These are phyloP conservation scores for Axea sp. DNA, from an alignment of 2,888 invertebrate species.

Conservation along the genomic window DNA sequence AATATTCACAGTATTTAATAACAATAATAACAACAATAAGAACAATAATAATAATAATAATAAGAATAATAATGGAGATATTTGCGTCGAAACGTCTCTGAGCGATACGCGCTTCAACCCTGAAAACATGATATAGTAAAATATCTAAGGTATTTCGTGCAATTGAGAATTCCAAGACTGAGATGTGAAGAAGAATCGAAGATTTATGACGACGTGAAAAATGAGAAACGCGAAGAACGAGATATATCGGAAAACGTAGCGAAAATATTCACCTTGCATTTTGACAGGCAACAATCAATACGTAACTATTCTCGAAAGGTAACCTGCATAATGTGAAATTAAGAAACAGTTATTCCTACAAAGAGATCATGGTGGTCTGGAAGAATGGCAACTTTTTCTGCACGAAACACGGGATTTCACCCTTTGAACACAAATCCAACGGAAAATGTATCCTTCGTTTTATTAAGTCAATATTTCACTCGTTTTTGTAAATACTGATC, in stretches of 20 bases:
- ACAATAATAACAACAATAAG: too few species aligned
- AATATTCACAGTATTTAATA: too few species aligned
- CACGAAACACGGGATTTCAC: too few species aligned
- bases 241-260: conserved; percentile 31
- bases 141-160: conserved; percentile 50
- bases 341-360: too few species aligned
- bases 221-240: conserved; percentile 20
- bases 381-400: too few species aligned
- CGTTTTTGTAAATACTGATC: too few species aligned
- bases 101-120: conserved; percentile 32
- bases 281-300: conserved; percentile 30
- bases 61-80: too few species aligned
- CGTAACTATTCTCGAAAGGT: conserved; percentile 29
- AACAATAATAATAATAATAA: too few species aligned
- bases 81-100: conserved; percentile 34
- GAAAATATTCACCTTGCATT: conserved; percentile 32
- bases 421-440: too few species aligned
- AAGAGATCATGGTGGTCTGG: too few species aligned
- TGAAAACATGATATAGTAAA: conserved; percentile 43
- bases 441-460: too few species aligned
- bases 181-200: conserved; percentile 42
- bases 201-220: conserved; percentile 48
- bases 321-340: conserved; percentile 26
- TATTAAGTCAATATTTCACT: too few species aligned
- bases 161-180: conserved; percentile 55